A percentile compares a stretch with the other conserved stretches of the same genome.
These are phyloP conservation scores for Criorhina ranunculi DNA, from an alignment of 2,888 invertebrate genomes.

Conservation along the genomic window DNA sequence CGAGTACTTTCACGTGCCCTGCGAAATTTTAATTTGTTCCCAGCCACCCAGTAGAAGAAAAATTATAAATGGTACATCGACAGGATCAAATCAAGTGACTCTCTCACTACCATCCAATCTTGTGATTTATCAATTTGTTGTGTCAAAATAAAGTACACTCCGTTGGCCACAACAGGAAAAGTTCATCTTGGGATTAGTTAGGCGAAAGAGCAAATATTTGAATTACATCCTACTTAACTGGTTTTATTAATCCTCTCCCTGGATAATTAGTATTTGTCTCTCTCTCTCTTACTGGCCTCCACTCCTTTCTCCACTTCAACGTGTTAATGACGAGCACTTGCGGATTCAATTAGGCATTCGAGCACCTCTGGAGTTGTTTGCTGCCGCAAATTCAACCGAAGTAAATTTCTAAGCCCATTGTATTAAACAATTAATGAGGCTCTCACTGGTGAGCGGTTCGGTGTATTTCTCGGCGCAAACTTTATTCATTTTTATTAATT, in stretches of 20 bases:
- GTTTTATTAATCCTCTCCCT: conserved; percentile 15
- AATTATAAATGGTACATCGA: neutral
- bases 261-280: conserved; percentile 1
- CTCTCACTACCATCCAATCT: conserved; percentile 12
- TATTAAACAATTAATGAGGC: conserved; percentile 22
- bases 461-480: neutral
- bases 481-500: conserved; percentile 37
- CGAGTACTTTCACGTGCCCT: too few species aligned
- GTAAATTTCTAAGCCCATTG: conserved; percentile 10
- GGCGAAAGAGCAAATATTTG: conserved; percentile 42
- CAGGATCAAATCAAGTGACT: conserved; percentile 4
- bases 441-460: neutral
- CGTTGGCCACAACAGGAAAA: neutral
- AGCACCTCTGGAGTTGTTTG: conserved; percentile 29
- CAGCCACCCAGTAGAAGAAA: neutral
- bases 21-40: neutral
- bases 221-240: conserved; percentile 31
- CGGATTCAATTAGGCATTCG: conserved; percentile 38
- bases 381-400: neutral
- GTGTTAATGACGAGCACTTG: conserved; percentile 35
- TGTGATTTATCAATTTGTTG: conserved; percentile 28
- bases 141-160: neutral
- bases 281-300: neutral
- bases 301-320: neutral
- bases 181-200: conserved; percentile 37